A percentile compares a stretch with the other conserved stretches of the same genome.
These are phyloP conservation scores for Lissonota sp. DNA, from an alignment of 2,888 invertebrate genomes.

Conservation along the genomic window DNA sequence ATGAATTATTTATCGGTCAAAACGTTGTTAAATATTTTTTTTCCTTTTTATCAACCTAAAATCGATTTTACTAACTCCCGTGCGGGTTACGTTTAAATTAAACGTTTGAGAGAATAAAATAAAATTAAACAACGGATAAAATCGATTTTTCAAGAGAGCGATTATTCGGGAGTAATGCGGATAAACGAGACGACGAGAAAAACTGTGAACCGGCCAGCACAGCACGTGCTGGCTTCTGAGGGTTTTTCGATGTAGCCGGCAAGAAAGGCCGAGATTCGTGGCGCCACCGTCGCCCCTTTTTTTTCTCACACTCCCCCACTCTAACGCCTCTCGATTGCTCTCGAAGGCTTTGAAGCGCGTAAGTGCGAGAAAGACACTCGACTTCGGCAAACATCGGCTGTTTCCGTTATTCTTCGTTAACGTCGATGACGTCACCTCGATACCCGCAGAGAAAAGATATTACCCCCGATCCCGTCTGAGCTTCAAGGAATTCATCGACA, in stretches of 20 bases:
- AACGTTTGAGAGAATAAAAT: too few relatives aligned
- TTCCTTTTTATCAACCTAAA: too few relatives aligned
- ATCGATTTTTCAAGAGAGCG: constrained; percentile 48
- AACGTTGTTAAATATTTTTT: too few relatives aligned
- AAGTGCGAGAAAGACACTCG: not conserved
- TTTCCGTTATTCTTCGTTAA: constrained; percentile 41
- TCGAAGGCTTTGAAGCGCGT: constrained; percentile 4
- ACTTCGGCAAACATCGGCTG: constrained; percentile 56
- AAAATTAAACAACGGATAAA: too few relatives aligned
- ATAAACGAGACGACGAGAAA: constrained; percentile 56
- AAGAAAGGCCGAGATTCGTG: constrained; percentile 50
- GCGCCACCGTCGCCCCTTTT: constrained; percentile 48
- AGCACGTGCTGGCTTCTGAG: constrained; percentile 81
- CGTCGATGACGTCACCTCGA: constrained; percentile 40
- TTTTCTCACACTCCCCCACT: constrained; percentile 19
- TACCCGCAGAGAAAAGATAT: constrained; percentile 8
- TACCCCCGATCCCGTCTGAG: not conserved
- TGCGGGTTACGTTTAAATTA: too few relatives aligned
- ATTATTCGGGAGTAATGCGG: constrained; percentile 26
- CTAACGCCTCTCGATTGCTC: constrained; percentile 17
- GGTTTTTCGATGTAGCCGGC: constrained; percentile 63
- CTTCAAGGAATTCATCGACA: constrained; percentile 40
- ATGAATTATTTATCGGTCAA: too few relatives aligned
- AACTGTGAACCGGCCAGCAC: constrained; percentile 74
- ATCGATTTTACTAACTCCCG: too few relatives aligned